These are phyloP conservation scores for Crax fasciolata DNA, from an alignment of 2,797 vertebrate genomes.

Conservation along the genomic window DNA sequence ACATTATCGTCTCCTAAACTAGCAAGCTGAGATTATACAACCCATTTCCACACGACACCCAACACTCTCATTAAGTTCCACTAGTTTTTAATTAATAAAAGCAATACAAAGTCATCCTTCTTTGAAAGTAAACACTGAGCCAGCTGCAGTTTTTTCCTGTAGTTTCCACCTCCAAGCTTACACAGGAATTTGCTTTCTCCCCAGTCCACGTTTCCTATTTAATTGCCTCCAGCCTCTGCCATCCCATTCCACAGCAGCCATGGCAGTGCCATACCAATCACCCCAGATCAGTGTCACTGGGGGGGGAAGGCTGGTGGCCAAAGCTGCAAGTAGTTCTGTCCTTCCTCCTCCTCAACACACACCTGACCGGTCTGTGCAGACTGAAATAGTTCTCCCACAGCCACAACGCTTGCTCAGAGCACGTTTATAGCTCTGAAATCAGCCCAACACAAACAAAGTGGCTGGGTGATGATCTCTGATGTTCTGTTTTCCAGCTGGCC, in stretches of 20 bases:
- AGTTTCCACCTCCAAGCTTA: not conserved
- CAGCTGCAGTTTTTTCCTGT: not conserved
- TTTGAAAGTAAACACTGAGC: not conserved
- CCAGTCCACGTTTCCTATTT: not conserved
- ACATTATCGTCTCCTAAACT: not conserved
- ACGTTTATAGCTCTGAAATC: not conserved
- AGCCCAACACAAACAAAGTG: constrained; percentile 25
- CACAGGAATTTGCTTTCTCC: not conserved
- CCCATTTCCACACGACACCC: constrained; percentile 25
- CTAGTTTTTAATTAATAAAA: not conserved
- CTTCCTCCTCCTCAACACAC: not conserved
- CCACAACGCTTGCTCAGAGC: not conserved
- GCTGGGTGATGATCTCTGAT: not conserved
- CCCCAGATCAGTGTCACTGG: not conserved
- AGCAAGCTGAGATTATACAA: not conserved
- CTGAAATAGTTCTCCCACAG: not conserved
- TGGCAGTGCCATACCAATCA: not conserved
- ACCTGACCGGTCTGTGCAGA: not conserved
- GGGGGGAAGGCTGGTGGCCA: not conserved
- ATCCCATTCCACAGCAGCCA: not conserved
- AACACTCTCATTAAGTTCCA: not conserved
- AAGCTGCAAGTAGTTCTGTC: not conserved
- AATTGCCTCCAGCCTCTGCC: not conserved
- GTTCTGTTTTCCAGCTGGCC: constrained; percentile 41
- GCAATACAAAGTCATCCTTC: not conserved